Evolutionary conservation across 2,113 vertebrate species (phyloP).

Genomic region (Centropristis striata): DNA sequence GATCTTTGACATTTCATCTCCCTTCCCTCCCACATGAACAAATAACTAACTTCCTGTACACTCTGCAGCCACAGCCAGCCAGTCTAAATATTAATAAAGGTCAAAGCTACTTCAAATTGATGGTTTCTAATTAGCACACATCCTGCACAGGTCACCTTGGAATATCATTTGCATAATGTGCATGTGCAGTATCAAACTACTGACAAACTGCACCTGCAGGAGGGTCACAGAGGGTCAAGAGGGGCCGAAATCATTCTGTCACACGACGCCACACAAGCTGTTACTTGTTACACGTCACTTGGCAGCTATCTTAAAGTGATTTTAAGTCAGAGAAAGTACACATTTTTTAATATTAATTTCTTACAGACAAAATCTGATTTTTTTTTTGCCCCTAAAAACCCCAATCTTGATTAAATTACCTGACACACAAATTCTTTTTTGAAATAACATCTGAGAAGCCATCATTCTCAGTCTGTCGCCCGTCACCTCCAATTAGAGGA

Average conservation of each 20-base stretch:
- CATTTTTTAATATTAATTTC: not conserved
- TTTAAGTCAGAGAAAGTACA: not conserved
- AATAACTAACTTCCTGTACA: slow-evolving; percentile 16
- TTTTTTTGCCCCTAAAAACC: not conserved
- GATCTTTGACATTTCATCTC: slow-evolving; percentile 8
- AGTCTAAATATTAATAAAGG: slow-evolving; percentile 69
- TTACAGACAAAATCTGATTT: not conserved
- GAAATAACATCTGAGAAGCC: not conserved
- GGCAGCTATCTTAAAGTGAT: not conserved
- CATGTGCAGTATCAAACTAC: not conserved
- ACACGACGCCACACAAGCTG: not conserved
- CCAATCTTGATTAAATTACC: not conserved
- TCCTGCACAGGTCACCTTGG: slow-evolving; percentile 67
- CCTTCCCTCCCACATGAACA: slow-evolving; percentile 6
- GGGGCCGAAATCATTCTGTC: slow-evolving; percentile 6
- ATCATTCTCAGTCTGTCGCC: not conserved
- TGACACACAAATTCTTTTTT: too few relatives aligned
- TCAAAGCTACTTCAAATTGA: slow-evolving; percentile 54
- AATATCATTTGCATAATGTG: slow-evolving; percentile 56
- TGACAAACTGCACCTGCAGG: slow-evolving; percentile 12
- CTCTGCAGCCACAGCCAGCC: slow-evolving; percentile 8
- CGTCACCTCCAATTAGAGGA: not conserved
- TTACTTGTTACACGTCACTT: not conserved
- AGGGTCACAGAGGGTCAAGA: slow-evolving; percentile 11
- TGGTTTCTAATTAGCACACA: slow-evolving; percentile 64